Base-by-base conservation (phyloP, 2,113 vertebrate genomes). In the Pristiophorus japonicus region DNA sequence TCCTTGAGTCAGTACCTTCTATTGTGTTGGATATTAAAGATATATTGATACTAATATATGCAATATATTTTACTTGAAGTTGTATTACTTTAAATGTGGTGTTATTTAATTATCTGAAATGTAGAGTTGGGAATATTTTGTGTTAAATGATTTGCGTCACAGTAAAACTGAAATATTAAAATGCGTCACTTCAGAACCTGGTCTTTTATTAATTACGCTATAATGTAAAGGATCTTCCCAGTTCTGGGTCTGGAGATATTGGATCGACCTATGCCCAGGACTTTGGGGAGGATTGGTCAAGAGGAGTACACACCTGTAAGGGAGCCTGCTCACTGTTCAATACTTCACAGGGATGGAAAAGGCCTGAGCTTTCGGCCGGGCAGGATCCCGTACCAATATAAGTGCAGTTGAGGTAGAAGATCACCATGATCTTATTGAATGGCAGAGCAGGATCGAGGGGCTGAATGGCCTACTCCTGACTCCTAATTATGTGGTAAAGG, bases 1-100 rank as follows among this genome's bases (percentile, higher is more conserved):
- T 87, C 6, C n/a, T 30, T 27, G 18, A 34, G 70, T 45, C 45
- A 81, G 14, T 42, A 42, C 22, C 45, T 55, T 63, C 0, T 93
- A 3, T 55, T 92, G 5, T 42, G 45, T 94, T 16, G 6, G 24
- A 94, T 70, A 73, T 34, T 47, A 47, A 73, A 94, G 22, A 34
- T 94, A 12, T 65, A 22, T 93, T 93, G 27, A 88, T 88, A 93
- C 27, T 65, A 66, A 93, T 94, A 70, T 94, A 73, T 94, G 51
- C 22, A 30, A 90, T 8, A 70, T 16, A 59, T 92, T 67, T 94
- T 47, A 94, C 66, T 14, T 94, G 92, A 94, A 67, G 63, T 94
- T 94, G 63, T 70, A 70, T 70, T 51, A 70, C 27, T 70, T 94
- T 70, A 70, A 93, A 73, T 51, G 45, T 94, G 65, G 59, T 63